phyloP scores from a whole-genome alignment of 2,797 vertebrate species.

The Erpetoichthys calabaricus region DNA sequence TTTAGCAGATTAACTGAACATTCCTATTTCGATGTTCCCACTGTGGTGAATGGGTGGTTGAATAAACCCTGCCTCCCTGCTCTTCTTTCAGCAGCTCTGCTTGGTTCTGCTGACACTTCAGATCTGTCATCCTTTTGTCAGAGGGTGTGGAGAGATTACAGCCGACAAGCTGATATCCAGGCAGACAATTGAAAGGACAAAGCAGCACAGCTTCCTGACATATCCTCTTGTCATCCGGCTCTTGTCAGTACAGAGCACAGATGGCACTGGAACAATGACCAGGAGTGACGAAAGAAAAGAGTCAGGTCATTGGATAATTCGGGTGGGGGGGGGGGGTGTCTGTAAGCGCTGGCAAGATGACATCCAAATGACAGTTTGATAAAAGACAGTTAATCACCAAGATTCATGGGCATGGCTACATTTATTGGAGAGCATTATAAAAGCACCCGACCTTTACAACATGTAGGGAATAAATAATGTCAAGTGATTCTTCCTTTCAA shows the following conservation, averaged over 20 bases:
- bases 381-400: too few relatives aligned
- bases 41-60: too few relatives aligned
- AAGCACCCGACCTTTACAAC: too few relatives aligned
- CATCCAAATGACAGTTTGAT: too few relatives aligned
- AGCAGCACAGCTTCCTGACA: conserved; percentile 11
- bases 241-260: conserved; percentile 27
- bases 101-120: conserved; percentile 1
- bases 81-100: neutral
- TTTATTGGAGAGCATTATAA: too few relatives aligned
- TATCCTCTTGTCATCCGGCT: conserved; percentile 22
- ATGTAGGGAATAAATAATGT: too few relatives aligned
- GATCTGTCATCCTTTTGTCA: neutral
- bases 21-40: too few relatives aligned
- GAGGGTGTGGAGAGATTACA: conserved; percentile 2
- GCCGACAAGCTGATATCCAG: conserved; percentile 7
- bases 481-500: too few relatives aligned
- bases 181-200: conserved; percentile 18
- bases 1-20: neutral
- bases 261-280: conserved; percentile 32
- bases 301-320: neutral
- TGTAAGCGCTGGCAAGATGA: too few relatives aligned
- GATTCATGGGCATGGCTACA: too few relatives aligned
- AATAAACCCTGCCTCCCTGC: too few relatives aligned
- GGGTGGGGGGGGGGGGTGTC: neutral
- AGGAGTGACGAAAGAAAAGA: conserved; percentile 4